Conservation (phyloP, 2,888 invertebrate species). For the Scaptomyza reducta region DNA sequence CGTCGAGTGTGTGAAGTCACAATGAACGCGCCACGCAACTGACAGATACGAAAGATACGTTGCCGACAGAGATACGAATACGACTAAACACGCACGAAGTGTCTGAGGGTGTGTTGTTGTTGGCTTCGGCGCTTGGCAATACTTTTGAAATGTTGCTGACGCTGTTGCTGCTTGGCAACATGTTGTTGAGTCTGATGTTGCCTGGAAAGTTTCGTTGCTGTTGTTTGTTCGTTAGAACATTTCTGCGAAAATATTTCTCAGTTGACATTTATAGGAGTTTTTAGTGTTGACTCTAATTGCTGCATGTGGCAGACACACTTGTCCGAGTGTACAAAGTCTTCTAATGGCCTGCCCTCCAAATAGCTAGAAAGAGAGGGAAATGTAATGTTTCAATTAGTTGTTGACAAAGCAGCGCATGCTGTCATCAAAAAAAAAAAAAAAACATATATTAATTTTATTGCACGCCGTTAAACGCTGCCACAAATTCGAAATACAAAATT, state of each 20-base stretch:
- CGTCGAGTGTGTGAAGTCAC: conserved; percentile 16
- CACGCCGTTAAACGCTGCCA: conserved; percentile 46
- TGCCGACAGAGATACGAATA: conserved; percentile 72
- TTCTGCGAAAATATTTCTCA: conserved; percentile 65
- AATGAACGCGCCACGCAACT: conserved; percentile 69
- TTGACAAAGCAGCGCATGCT: conserved; percentile 49
- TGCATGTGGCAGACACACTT: conserved; percentile 50
- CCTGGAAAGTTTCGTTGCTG: conserved; percentile 38
- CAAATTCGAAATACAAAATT: conserved; percentile 59
- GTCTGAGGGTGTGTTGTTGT: conserved; percentile 38
- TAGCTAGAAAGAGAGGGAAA: conserved; percentile 44
- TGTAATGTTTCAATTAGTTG: conserved; percentile 69
- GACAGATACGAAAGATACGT: conserved; percentile 67
- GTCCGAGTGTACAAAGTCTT: conserved; percentile 31
- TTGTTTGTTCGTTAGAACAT: conserved; percentile 25
- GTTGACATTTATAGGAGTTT: conserved; percentile 65
- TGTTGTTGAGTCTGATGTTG: conserved; percentile 49
- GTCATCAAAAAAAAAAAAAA: conserved; percentile 35
- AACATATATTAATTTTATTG: conserved; percentile 53
- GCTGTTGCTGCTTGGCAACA: conserved; percentile 34
- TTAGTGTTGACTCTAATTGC: conserved; percentile 66
- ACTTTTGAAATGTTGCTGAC: conserved; percentile 41
- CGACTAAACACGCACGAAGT: conserved; percentile 47
- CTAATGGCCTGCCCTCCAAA: conserved; percentile 39
- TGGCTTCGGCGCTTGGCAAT: no score